A percentile compares a stretch with the other conserved stretches of the same genome.
Conservation (phyloP, 2,888 invertebrate genomes). For the Drosophila histrio region DNA sequence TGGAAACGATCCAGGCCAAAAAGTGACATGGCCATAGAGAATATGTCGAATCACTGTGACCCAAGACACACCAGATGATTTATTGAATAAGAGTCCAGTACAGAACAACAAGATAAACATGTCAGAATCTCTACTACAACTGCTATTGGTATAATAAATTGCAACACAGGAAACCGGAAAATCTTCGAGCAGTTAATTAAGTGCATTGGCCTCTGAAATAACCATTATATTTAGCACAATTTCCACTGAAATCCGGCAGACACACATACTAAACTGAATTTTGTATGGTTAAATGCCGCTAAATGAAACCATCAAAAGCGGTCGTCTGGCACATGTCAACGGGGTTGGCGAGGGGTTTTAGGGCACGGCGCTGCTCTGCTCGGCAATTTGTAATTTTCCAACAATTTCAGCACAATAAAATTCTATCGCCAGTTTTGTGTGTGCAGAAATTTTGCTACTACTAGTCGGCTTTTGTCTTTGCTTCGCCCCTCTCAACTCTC, state of each 20-base stretch:
- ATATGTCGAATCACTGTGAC: constrained; percentile 49
- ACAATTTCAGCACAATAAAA: constrained; percentile 71
- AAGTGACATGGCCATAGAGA: constrained; percentile 45
- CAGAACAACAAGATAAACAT: constrained; percentile 27
- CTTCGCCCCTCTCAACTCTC: not conserved
- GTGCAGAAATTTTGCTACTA: constrained; percentile 25
- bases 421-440: constrained; percentile 45
- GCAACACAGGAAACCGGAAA: not conserved
- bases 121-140: constrained; percentile 5
- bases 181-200: constrained; percentile 34
- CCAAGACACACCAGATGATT: constrained; percentile 48
- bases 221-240: constrained; percentile 1
- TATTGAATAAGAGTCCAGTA: constrained; percentile 47
- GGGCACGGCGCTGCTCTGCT: not conserved
- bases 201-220: constrained; percentile 33
- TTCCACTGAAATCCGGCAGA: not conserved
- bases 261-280: not conserved
- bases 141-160: constrained; percentile 1
- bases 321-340: constrained; percentile 22
- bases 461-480: constrained; percentile 43
- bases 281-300: constrained; percentile 22
- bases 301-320: constrained; percentile 27
- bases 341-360: not conserved
- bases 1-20: constrained; percentile 48
- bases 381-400: constrained; percentile 64